A percentile compares a stretch with the other conserved stretches of the same genome.
phyloP scores from a whole-genome alignment of 1,140 invertebrate species.

The Mesaphorura yosii region DNA sequence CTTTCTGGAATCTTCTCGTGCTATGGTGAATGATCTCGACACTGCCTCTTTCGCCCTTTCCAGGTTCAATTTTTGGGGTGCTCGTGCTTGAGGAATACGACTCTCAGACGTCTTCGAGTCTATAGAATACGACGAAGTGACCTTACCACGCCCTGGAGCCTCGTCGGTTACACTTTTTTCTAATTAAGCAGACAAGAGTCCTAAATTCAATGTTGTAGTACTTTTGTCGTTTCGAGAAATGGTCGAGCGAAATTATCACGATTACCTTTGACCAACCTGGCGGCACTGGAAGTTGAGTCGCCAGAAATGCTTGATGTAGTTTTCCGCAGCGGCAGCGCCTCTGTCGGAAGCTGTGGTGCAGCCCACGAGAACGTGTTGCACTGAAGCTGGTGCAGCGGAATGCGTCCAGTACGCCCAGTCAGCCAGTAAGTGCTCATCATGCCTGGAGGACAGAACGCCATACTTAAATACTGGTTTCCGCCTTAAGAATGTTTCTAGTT shows the following conservation, averaged over 20 bases:
- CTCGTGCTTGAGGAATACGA: no score
- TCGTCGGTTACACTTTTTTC: not conserved
- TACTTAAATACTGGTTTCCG: slow-evolving; percentile 1
- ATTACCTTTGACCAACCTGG: not conserved
- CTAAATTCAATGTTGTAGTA: not conserved
- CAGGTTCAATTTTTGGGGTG: no score
- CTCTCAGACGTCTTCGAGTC: no score
- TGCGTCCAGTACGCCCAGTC: slow-evolving; percentile 50
- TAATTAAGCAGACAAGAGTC: not conserved
- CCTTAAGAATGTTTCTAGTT: not conserved
- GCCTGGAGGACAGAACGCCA: no score
- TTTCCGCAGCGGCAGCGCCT: not conserved
- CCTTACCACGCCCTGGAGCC: no score
- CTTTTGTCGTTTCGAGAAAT: no score
- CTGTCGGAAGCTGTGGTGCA: not conserved
- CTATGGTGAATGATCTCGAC: no score
- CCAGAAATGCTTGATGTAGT: not conserved
- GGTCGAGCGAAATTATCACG: no score
- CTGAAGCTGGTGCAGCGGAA: slow-evolving; percentile 36
- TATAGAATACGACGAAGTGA: no score
- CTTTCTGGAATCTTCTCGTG: no score
- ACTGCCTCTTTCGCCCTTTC: no score
- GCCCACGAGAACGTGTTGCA: slow-evolving; percentile 19
- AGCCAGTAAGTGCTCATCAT: slow-evolving; percentile 91
- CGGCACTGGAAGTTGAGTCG: not conserved